Percentiles rank a stretch among this genome's conserved stretches.
Conservation (phyloP, 2,797 vertebrate genomes). For the Anguilla marmorata region DNA sequence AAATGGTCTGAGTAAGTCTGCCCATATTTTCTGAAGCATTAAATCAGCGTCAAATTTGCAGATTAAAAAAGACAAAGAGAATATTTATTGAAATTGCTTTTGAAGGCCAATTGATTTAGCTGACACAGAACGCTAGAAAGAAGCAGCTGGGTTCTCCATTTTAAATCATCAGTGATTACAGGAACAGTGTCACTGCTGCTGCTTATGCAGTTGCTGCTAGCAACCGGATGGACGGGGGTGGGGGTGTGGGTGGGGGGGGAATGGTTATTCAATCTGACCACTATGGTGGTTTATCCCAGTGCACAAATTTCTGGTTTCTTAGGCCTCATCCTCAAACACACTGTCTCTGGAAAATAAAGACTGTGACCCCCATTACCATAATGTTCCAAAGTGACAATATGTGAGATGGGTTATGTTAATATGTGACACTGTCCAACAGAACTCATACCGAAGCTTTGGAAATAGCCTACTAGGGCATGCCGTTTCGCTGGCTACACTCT, state of each 20-base stretch:
- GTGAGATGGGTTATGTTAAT: background rate
- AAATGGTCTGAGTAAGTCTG: background rate
- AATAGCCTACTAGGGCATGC: too few species aligned
- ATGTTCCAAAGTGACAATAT: background rate
- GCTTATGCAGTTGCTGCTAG: background rate
- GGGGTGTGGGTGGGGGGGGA: background rate
- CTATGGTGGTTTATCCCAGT: background rate
- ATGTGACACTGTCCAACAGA: too few species aligned
- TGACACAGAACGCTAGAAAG: background rate
- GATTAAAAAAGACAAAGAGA: background rate
- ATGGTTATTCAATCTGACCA: background rate
- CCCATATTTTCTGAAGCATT: slow-evolving; percentile 3
- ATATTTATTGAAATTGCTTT: slow-evolving; percentile 15
- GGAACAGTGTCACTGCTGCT: background rate
- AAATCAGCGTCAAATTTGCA: background rate
- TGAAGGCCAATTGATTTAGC: slow-evolving; percentile 15
- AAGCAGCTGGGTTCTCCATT: slow-evolving; percentile 12
- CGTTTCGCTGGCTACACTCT: too few species aligned
- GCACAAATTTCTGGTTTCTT: background rate
- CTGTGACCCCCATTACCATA: background rate
- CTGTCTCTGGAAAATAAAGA: background rate
- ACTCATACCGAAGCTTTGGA: too few species aligned
- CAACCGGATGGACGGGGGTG: background rate
- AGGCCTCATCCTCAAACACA: background rate
- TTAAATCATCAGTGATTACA: background rate